Base-by-base conservation (phyloP, 2,797 vertebrate genomes). In the Apogon talboti region DNA sequence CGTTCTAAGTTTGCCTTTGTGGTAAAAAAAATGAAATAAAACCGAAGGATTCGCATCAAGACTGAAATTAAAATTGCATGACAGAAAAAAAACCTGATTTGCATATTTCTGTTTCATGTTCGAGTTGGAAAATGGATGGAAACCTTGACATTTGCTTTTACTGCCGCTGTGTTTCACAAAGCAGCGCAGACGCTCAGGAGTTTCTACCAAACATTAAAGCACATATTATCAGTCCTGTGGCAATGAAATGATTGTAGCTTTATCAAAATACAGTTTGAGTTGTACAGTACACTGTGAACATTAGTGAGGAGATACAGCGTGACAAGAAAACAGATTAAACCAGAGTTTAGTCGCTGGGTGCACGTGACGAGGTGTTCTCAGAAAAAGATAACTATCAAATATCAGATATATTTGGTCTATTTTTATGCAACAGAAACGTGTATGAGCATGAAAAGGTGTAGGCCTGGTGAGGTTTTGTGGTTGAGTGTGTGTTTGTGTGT, bases 41-140 rank as follows among this genome's bases (percentile, higher is more conserved):
- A 49, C 10, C 37, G 61, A 21, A n/a, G 0, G 1, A 11, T 51
- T 13, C 4, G 16, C 37, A 15, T 51, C 7, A 46, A 13, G 3
- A 11, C 9, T 47, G 12, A 47, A 13, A 42, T 43, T 3, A 49
- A 48, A 40, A 30, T 37, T 48, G 13, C n/a, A 61, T 43, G 3
- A 49, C 41, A 44, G 2, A 49, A 48, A 3, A 16, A 28, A n/a
- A 56, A 37, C 30, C 13, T 43, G 6, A 88, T 86, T 82, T 76
- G 58, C 79, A 84, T 86, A 64, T 84, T 68, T 73, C 71, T 65
- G 66, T 85, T 74, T 83, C 63, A 62, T 19, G 38, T 44, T 28
- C 13, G 24, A 62, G 12, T 7, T 66, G 62, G 67, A 83, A 79
- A 84, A 59, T 47, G 14, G 2, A 52, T 73, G 44, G 65, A 79